These are phyloP conservation scores for Coturnix japonica DNA, from an alignment of 2,113 vertebrate species.

Conservation along the genomic window DNA sequence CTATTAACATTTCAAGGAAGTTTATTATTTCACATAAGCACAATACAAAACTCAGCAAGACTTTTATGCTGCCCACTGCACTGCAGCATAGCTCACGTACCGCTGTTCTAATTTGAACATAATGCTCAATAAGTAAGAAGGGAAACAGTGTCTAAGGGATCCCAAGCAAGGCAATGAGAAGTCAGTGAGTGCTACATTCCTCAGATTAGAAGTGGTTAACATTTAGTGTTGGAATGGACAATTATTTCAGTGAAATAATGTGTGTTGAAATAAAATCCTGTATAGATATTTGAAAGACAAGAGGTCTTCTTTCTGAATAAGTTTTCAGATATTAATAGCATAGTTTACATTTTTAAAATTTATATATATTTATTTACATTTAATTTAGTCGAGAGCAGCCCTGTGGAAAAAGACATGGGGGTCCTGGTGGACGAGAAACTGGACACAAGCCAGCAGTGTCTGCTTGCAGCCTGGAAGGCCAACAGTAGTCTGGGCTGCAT, in stretches of 20 bases:
- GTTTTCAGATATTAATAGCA: slow-evolving; percentile 12
- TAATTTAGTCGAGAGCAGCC: background rate
- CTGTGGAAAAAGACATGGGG: too few relatives aligned
- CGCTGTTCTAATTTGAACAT: background rate
- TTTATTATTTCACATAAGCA: background rate
- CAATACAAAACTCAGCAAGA: background rate
- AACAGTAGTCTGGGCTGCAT: too few relatives aligned
- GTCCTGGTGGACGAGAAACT: too few relatives aligned
- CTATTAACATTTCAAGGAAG: background rate
- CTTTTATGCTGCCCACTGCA: background rate
- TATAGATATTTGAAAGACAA: background rate
- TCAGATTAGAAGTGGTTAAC: background rate
- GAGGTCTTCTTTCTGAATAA: background rate
- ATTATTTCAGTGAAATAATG: background rate
- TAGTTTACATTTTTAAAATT: background rate
- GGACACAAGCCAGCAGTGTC: too few relatives aligned
- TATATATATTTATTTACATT: background rate
- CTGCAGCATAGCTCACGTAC: background rate
- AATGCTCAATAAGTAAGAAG: background rate
- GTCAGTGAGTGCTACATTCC: background rate
- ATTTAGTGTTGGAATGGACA: background rate
- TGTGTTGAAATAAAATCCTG: background rate
- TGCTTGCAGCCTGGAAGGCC: too few relatives aligned
- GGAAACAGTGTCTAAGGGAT: background rate
- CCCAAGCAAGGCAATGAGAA: background rate